Conservation (phyloP, 2,888 invertebrate species). For the Hermaeophaga mercurialis region DNA sequence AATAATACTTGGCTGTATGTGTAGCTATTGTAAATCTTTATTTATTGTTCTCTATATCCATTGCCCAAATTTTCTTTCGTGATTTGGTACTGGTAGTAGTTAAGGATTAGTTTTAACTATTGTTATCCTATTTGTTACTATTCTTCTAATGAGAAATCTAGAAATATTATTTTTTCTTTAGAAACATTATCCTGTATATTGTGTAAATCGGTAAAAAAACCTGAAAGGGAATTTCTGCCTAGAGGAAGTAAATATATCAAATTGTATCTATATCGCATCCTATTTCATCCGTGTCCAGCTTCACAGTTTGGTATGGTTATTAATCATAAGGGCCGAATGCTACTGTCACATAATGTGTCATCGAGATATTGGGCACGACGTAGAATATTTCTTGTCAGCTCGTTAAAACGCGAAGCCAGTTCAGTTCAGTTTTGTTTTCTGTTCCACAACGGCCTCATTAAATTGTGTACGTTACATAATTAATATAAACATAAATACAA, state of each 20-base stretch:
- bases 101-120: too few species aligned
- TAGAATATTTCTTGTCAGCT: constrained; percentile 28
- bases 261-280: background rate
- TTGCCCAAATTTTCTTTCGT: too few species aligned
- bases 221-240: too few species aligned
- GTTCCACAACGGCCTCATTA: constrained; percentile 30
- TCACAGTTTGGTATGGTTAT: constrained; percentile 19
- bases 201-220: too few species aligned
- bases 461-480: constrained; percentile 37
- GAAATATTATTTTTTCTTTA: too few species aligned
- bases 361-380: constrained; percentile 21
- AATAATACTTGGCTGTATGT: too few species aligned
- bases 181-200: too few species aligned
- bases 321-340: constrained; percentile 23
- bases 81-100: too few species aligned
- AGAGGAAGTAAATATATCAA: constrained; percentile 6
- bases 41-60: too few species aligned
- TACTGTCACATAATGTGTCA: constrained; percentile 30
- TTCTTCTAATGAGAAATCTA: too few species aligned
- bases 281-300: constrained; percentile 14
- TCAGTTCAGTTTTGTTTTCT: constrained; percentile 27
- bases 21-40: too few species aligned
- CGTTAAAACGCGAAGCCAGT: constrained; percentile 15
- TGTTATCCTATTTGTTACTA: too few species aligned
- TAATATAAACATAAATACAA: constrained; percentile 36